A percentile compares a stretch with the other conserved stretches of the same genome.
Conservation (phyloP, 2,797 vertebrate species). For the Aldrovandia affinis region DNA sequence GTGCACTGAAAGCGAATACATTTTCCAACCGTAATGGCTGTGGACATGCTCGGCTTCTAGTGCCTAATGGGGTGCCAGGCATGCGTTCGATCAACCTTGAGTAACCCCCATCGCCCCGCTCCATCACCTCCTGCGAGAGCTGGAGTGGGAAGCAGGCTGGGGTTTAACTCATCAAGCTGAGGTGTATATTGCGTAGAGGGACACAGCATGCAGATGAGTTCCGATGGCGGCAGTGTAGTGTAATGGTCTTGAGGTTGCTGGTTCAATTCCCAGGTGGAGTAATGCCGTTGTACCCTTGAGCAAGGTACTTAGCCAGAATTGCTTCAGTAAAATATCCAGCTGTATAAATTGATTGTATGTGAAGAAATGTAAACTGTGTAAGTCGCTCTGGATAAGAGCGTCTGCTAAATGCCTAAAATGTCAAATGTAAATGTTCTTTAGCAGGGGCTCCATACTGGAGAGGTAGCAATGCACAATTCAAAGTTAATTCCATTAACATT, state of each 20-base stretch:
- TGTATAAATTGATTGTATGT: too few relatives aligned
- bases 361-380: too few relatives aligned
- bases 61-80: slow-evolving; percentile 10
- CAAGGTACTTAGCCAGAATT: too few relatives aligned
- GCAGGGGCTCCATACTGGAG: neutral
- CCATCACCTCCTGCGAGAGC: neutral
- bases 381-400: too few relatives aligned
- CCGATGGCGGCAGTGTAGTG: neutral
- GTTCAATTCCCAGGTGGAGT: too few relatives aligned
- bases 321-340: too few relatives aligned
- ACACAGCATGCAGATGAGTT: neutral
- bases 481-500: too few relatives aligned
- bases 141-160: neutral
- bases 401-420: too few relatives aligned
- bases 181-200: neutral
- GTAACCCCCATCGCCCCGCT: neutral
- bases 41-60: neutral
- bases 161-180: neutral
- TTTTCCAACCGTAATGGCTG: slow-evolving; percentile 1
- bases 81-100: neutral
- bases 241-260: too few relatives aligned
- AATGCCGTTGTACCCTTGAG: too few relatives aligned
- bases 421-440: too few relatives aligned
- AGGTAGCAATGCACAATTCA: neutral
- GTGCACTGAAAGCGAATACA: neutral